These are phyloP conservation scores for Harpegnathos saltator DNA, from an alignment of 1,140 invertebrate species.

Conservation along the genomic window DNA sequence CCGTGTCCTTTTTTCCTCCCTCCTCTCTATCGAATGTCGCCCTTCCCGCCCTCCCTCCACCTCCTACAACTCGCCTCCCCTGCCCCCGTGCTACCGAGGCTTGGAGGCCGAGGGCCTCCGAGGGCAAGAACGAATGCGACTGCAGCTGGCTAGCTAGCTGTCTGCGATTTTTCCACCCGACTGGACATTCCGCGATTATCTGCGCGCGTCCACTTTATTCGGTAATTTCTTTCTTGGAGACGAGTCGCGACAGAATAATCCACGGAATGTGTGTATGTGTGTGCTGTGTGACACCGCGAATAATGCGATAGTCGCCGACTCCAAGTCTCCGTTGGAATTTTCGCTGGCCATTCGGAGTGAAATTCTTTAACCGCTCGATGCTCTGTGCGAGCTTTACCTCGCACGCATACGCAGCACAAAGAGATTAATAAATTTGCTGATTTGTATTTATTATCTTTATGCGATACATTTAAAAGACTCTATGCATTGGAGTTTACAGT, in stretches of 20 bases:
- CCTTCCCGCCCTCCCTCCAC: background rate
- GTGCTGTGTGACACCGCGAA: background rate
- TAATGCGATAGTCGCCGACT: background rate
- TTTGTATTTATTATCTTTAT: too few relatives aligned
- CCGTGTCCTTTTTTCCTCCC: background rate
- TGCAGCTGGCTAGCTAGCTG: slow-evolving; percentile 21
- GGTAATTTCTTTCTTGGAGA: slow-evolving; percentile 9
- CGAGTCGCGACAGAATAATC: slow-evolving; percentile 8
- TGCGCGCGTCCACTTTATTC: slow-evolving; percentile 36
- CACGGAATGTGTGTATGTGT: background rate
- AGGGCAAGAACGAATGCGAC: slow-evolving; percentile 38
- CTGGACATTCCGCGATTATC: slow-evolving; percentile 48
- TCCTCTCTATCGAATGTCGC: slow-evolving; percentile 56
- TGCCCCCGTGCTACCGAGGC: background rate
- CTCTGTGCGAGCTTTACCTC: too few relatives aligned
- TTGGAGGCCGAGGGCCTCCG: slow-evolving; percentile 1
- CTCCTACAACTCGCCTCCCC: too few relatives aligned
- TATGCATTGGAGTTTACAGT: too few relatives aligned
- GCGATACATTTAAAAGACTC: too few relatives aligned
- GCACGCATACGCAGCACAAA: too few relatives aligned
- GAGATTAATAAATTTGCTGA: too few relatives aligned
- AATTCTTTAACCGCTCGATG: too few relatives aligned
- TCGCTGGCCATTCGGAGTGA: too few relatives aligned
- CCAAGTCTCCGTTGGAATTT: too few relatives aligned
- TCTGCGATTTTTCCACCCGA: slow-evolving; percentile 41